A percentile compares a stretch with the other conserved stretches of the same genome.
phyloP scores from a whole-genome alignment of 2,113 vertebrate genomes.

The Irena cyanogastra region DNA sequence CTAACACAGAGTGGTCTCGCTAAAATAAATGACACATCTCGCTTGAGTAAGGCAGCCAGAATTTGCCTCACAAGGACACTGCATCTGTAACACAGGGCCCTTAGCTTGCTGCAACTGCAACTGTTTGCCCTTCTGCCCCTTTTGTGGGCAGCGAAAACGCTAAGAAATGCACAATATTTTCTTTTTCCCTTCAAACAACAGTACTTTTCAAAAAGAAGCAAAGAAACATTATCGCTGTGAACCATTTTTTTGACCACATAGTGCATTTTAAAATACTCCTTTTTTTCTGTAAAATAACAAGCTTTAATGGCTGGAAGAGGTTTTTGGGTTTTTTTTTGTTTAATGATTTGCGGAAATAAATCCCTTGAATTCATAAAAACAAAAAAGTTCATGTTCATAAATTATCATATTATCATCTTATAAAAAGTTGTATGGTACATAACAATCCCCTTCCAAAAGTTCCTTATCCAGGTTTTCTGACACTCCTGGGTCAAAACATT shows the following conservation, averaged over 20 bases:
- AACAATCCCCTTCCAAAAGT: neutral
- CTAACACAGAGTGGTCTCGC: neutral
- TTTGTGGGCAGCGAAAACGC: neutral
- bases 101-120: neutral
- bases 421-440: neutral
- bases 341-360: neutral
- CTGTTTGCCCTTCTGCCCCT: neutral
- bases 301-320: neutral
- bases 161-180: neutral
- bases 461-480: neutral
- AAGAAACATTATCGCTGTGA: neutral
- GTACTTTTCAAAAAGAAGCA: neutral
- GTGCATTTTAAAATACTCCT: neutral
- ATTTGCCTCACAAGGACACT: neutral
- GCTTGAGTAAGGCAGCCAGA: neutral
- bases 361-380: neutral
- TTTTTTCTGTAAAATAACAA: neutral
- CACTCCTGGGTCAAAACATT: neutral
- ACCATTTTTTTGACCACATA: accelerated
- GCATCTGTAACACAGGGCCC: neutral
- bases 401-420: neutral
- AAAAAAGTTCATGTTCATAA: neutral
- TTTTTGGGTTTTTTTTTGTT: neutral
- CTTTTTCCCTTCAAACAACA: neutral
- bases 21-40: neutral